Percentiles rank a stretch among this genome's conserved stretches.
phyloP scores from a whole-genome alignment of 2,113 vertebrate genomes.

The Ellobius talpinus region DNA sequence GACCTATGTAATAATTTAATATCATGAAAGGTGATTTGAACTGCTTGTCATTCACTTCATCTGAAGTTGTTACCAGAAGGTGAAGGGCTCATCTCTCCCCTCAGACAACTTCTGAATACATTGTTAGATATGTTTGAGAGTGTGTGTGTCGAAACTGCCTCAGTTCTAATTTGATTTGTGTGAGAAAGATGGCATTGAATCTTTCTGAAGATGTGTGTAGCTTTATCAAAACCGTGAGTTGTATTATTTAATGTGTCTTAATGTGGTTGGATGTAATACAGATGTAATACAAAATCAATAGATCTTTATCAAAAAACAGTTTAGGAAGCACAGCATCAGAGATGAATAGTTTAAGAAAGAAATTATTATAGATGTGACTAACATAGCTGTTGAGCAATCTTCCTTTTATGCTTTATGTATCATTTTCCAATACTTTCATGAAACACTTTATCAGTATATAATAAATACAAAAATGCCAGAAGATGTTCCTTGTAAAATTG shows the following conservation, averaged over 20 bases:
- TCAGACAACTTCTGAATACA: conserved; percentile 65
- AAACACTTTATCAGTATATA: conserved; percentile 1
- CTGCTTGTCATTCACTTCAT: conserved; percentile 42
- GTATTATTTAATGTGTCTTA: conserved; percentile 64
- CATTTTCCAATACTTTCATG: neutral
- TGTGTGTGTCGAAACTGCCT: conserved; percentile 49
- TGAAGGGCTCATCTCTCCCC: conserved; percentile 61
- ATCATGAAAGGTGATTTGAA: conserved; percentile 62
- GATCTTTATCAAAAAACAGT: conserved; percentile 47
- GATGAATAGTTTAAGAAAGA: conserved; percentile 61
- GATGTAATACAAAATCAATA: conserved; percentile 69
- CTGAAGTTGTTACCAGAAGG: conserved; percentile 66
- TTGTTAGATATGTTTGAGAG: conserved; percentile 56
- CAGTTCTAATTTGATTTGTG: conserved; percentile 71
- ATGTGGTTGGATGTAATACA: conserved; percentile 59
- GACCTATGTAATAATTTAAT: conserved; percentile 68
- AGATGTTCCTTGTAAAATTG: conserved; percentile 22
- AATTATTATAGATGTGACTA: conserved; percentile 4
- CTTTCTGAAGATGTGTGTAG: conserved; percentile 60
- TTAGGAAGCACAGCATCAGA: conserved; percentile 29
- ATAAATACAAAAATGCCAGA: neutral
- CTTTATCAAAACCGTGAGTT: conserved; percentile 58
- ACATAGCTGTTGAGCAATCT: conserved; percentile 23
- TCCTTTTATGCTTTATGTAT: conserved; percentile 16
- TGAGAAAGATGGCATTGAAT: conserved; percentile 66